Base-by-base conservation (phyloP, 2,888 invertebrate genomes). In the Bimastos eiseni region DNA sequence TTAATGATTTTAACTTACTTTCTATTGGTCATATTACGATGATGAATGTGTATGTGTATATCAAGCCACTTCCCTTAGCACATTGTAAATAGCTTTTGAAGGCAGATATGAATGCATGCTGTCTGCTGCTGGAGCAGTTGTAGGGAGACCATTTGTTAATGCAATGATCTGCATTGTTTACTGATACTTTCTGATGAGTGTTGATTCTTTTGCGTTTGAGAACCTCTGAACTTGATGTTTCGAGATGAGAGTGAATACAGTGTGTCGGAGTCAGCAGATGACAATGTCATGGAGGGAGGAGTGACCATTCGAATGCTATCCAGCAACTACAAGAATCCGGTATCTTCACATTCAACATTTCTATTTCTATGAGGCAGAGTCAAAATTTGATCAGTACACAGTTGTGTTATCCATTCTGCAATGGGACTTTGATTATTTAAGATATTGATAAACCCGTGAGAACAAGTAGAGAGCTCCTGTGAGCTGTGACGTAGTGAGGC, bases 261-360 rank as follows among this genome's bases (percentile, higher is more conserved):
- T 83, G 88, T 92, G 8, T 94, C 94, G 4, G 94, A 95, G 90
- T 94, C 94, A 13, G 94, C 94, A 91, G 95, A 95, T 91, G 94
- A 94, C 88, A 94, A 94, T 91, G 93, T 94, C 93, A 94, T 93
- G 91, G 95, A 95, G 92, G 95, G 95, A 0, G 95, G 95, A 0
- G 94, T 94, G 19, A 95, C 95, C 89, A 94, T 95, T 41, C 93
- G 94, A 37, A 94, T 94, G 92, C 94, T 94, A 89, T 92, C 94
- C 37, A 94, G 94, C n/a, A n/a, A n/a, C 83, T 91, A 94, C 44
- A 94, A 93, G 89, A 93, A 44, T 36, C 36, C 36, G 90, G 90
- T 90, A 17, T 19, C 37, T 89, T 70, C 24, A 5, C 13, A 11
- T 34, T 11, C 30, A 38, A 38, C 6, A 30, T 89, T 30, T 49